Evolutionary conservation across 2,888 invertebrate species (phyloP).

Genomic region (Nebria salina): DNA sequence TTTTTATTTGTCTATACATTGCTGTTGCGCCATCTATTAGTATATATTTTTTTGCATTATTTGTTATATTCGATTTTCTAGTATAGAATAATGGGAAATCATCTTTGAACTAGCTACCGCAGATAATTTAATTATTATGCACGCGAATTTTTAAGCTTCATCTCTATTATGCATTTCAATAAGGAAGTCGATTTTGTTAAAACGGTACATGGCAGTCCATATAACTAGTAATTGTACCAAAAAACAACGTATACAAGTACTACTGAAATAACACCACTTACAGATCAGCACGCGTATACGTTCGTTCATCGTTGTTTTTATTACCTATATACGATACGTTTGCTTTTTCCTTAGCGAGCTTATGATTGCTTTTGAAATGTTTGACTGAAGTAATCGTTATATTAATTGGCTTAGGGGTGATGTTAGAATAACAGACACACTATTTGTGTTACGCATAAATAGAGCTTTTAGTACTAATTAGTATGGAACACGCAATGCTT

Average conservation of each 20-base stretch:
- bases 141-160: conserved; percentile 4
- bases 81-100: background rate
- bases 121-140: conserved; percentile 30
- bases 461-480: background rate
- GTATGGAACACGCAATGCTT: background rate
- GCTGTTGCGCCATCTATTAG: background rate
- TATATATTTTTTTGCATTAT: background rate
- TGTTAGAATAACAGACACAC: background rate
- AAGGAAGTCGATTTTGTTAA: conserved; percentile 26
- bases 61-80: conserved; percentile 5
- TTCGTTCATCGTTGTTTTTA: background rate
- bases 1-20: background rate
- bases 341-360: background rate
- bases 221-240: conserved; percentile 7
- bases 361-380: background rate
- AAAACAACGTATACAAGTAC: background rate
- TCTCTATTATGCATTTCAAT: conserved; percentile 25
- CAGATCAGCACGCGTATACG: background rate
- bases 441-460: background rate
- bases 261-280: conserved; percentile 3
- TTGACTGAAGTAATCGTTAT: background rate
- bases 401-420: background rate
- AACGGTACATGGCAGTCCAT: conserved; percentile 22
- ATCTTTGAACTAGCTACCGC: conserved; percentile 9
- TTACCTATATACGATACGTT: background rate